Percentiles rank a stretch among this genome's conserved stretches.
Evolutionary conservation across 2,888 invertebrate species (phyloP).

Genomic region (Kryphioiulus occultus): DNA sequence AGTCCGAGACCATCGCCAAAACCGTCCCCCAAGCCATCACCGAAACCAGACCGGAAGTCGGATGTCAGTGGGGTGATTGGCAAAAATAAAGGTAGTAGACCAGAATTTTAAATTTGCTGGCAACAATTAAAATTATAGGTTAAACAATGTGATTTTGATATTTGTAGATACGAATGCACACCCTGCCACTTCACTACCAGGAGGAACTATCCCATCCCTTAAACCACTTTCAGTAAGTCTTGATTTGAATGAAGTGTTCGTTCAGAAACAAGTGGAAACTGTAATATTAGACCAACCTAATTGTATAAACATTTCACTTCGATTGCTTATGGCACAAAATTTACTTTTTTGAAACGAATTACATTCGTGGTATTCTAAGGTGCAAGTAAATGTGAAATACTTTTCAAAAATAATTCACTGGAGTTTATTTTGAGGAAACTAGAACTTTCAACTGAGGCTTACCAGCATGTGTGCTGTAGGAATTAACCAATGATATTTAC

Average conservation of each 20-base stretch:
- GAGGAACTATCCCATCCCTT: neutral
- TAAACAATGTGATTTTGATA: neutral
- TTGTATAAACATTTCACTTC: too few species aligned
- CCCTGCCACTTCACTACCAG: neutral
- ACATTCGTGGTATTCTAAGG: too few species aligned
- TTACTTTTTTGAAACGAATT: too few species aligned
- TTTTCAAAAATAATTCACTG: too few species aligned
- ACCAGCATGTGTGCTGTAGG: too few species aligned
- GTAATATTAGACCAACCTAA: too few species aligned
- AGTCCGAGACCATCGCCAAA: neutral
- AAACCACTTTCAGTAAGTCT: neutral
- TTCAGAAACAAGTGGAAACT: too few species aligned
- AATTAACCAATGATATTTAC: neutral
- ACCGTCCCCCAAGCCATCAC: slow-evolving; percentile 22
- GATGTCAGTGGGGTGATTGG: neutral
- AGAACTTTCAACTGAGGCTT: too few species aligned
- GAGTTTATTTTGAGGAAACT: too few species aligned
- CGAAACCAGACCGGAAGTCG: neutral
- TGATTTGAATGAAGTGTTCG: too few species aligned
- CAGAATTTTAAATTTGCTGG: neutral
- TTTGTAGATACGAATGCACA: neutral
- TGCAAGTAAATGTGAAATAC: too few species aligned
- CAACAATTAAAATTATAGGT: neutral
- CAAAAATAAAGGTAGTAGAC: neutral
- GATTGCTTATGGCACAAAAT: too few species aligned